phyloP scores from a whole-genome alignment of 2,888 invertebrate species.

The Osedax fenrisi region DNA sequence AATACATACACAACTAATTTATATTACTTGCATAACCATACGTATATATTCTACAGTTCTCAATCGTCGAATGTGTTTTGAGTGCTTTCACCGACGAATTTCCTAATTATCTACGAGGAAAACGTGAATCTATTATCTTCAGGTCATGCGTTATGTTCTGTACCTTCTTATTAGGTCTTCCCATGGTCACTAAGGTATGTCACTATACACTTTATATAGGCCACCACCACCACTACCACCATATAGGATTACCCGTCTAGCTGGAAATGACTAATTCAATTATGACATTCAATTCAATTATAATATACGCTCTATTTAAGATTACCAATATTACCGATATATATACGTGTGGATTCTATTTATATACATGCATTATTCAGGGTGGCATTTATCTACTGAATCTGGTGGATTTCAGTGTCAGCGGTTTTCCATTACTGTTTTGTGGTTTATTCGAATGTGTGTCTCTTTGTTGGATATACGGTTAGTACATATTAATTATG shows the following conservation, averaged over 20 bases:
- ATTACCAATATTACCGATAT: too few species aligned
- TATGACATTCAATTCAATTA: too few species aligned
- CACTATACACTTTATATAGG: too few species aligned
- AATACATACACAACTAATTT: too few species aligned
- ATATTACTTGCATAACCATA: too few species aligned
- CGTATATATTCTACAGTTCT: conserved; percentile 44
- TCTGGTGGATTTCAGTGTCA: conserved; percentile 35
- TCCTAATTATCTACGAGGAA: conserved; percentile 37
- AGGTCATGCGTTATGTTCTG: conserved; percentile 39
- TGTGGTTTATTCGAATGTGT: conserved; percentile 33
- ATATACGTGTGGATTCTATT: too few species aligned
- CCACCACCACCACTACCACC: too few species aligned
- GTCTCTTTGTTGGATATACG: conserved; percentile 33
- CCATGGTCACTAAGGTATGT: conserved; percentile 34
- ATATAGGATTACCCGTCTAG: too few species aligned
- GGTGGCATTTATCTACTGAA: conserved; percentile 36
- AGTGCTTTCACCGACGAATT: conserved; percentile 49
- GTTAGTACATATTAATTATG: conserved; percentile 27
- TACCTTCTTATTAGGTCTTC: conserved; percentile 34
- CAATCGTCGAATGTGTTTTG: conserved; percentile 49
- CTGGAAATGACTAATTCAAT: too few species aligned
- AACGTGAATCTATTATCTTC: conserved; percentile 40
- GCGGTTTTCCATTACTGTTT: conserved; percentile 35
- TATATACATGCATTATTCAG: too few species aligned
- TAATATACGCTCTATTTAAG: too few species aligned